Percentiles rank a stretch among this genome's conserved stretches.
Conservation (phyloP, 2,797 vertebrate species). For the Lindbergichthys nudifrons region DNA sequence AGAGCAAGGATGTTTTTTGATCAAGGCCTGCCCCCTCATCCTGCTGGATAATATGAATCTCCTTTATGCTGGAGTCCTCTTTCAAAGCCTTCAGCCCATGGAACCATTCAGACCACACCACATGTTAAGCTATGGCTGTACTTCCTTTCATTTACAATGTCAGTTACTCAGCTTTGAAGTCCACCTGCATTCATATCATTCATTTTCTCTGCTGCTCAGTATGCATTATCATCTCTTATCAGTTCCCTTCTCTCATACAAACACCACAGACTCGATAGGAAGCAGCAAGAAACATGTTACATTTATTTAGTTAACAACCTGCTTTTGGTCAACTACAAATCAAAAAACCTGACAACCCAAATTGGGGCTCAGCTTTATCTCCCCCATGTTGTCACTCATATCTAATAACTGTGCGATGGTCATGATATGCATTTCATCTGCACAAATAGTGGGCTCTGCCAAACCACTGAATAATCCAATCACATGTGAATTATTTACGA, state of each 20-base stretch:
- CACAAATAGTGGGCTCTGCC: constrained; percentile 61
- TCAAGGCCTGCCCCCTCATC: constrained; percentile 60
- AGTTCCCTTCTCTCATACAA: constrained; percentile 1
- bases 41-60: constrained; percentile 48
- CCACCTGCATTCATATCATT: constrained; percentile 17
- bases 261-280: not conserved
- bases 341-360: not conserved
- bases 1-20: constrained; percentile 63
- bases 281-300: not conserved
- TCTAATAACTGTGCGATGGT: constrained; percentile 20
- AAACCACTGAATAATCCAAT: constrained; percentile 79
- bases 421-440: constrained; percentile 48
- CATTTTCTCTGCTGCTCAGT: constrained; percentile 1
- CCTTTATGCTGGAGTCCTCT: constrained; percentile 49
- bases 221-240: constrained; percentile 2
- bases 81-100: constrained; percentile 36
- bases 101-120: constrained; percentile 29
- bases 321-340: not conserved
- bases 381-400: constrained; percentile 1
- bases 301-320: not conserved
- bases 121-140: constrained; percentile 8
- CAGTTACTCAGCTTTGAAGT: constrained; percentile 10
- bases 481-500: constrained; percentile 76
- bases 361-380: not conserved
- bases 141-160: constrained; percentile 42